Base-by-base conservation (phyloP, 2,797 vertebrate species). In the Glyptemys insculpta region DNA sequence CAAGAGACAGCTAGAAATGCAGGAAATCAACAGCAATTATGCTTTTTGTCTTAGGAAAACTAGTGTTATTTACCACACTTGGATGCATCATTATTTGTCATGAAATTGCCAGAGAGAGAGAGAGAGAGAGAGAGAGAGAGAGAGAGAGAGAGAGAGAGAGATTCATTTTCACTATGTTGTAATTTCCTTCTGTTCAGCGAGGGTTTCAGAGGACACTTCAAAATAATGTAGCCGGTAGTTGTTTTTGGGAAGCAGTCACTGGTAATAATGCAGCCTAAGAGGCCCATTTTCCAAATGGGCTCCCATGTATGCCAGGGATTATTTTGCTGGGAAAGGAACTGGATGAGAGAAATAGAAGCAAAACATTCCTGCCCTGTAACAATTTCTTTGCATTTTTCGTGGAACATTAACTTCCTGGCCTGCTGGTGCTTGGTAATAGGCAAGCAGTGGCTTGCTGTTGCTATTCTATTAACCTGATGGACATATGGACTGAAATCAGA, bases 321-420 rank as follows among this genome's bases (percentile, higher is more conserved):
- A 12, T 76, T 91, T 74, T 18, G 8, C 23, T 86, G 79, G 54
- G 79, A 81, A 56, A 81, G n/a, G 53, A 81, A 14, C 41, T 41
- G 74, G 11, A 7, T 56, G 8, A 83, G n/a, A 68, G 62, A 41
- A 72, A 72, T 50, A 93, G 83, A 86, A 37, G 81, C n/a, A 57
- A 94, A 95, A 83, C 12, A 2, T 83, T 79, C 90, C 68, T 52
- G 18, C 79, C 27, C 4, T 0, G 27, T 72, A 96, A 50, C 88
- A 92, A 79, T 88, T 96, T 90, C 62, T 87, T 79, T 59, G 8
- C 27, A 34, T 92, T 93, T 93, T 93, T 53, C 41, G 23, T 56
- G 44, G 88, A 91, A 78, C 37, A 91, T 37, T 56, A 52, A 90
- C 76, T 72, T 93, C 62, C 85, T 92, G 87, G 14, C 6, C 7